These are phyloP conservation scores for Antheraea assamensis DNA, from an alignment of 2,888 invertebrate genomes.

Conservation along the genomic window DNA sequence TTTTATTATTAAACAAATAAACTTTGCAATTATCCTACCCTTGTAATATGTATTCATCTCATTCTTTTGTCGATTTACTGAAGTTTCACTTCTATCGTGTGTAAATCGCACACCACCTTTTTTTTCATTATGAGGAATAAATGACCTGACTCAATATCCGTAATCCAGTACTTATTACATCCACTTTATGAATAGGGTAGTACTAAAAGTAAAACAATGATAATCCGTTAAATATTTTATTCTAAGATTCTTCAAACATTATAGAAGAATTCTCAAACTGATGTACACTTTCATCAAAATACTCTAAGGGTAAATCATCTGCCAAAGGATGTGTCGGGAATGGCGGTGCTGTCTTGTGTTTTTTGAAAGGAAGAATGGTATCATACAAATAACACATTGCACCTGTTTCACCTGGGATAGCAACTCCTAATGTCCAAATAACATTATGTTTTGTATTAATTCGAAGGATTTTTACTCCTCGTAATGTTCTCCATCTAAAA, in stretches of 20 bases:
- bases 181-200: not conserved
- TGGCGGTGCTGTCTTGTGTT: constrained; percentile 83
- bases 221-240: constrained; percentile 5
- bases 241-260: constrained; percentile 73
- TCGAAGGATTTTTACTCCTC: constrained; percentile 90
- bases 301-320: constrained; percentile 85
- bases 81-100: too few relatives aligned
- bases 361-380: constrained; percentile 85
- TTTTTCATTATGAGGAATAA: too few relatives aligned
- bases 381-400: constrained; percentile 91
- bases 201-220: not conserved
- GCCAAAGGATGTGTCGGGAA: constrained; percentile 91
- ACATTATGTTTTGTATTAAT: constrained; percentile 98
- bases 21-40: too few relatives aligned
- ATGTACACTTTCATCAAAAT: constrained; percentile 89
- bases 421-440: constrained; percentile 92
- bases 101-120: too few relatives aligned
- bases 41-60: too few relatives aligned
- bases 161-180: not conserved
- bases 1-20: too few relatives aligned
- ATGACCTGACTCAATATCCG: not conserved
- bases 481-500: constrained; percentile 81
- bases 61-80: too few relatives aligned
- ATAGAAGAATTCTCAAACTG: constrained; percentile 88
- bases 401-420: constrained; percentile 92